Evolutionary conservation across 2,888 invertebrate genomes (phyloP), one percentile per base, ranked within the genome.

Genomic region (Lingula anatina): DNA sequence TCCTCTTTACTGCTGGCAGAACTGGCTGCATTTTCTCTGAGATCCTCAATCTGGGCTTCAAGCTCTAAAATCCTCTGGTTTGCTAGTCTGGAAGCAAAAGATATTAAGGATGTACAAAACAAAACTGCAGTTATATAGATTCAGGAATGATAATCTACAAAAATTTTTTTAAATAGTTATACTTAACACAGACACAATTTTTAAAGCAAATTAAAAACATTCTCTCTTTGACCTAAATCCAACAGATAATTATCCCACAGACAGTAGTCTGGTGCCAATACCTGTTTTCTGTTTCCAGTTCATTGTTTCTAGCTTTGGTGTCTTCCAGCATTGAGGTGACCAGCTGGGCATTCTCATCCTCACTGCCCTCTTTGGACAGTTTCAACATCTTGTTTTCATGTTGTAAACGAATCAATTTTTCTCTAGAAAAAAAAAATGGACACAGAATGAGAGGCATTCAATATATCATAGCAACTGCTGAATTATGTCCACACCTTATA

Each of bases 361-460:
- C 64, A 5, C 58, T 56, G 15, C 79, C 79, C 25, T 77, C 75
- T 44, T 78, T 78, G 47, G 81, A 79, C 31, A 75, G 59, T 56
- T 86, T 81, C 54, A 94, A 75, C 66, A 89, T 83, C 66, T 89
- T 88, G 73, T 94, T 94, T 76, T 96, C 95, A 66, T 88, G 88
- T 71, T 93, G 89, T n/a, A 95, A 76, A 25, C 89, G 82, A 49
- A 90, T 83, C 21, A 95, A 77, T 57, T 87, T 86, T 70, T 93
- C 92, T 70, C 89, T 88, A 67, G 84, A 56, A 62, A 42, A 36
- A 39, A 36, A 41, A 3, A 20, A 21, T 18, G 9, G 18, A 40
- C 9, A 36, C 23, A 20, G 5, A 39, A 38, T 2, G n/a, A n/a
- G n/a, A n/a, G n/a, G n/a, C n/a, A n/a, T n/a, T n/a, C n/a, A n/a